Evolutionary conservation across 2,797 vertebrate species (phyloP).

Genomic region (Alca torda): DNA sequence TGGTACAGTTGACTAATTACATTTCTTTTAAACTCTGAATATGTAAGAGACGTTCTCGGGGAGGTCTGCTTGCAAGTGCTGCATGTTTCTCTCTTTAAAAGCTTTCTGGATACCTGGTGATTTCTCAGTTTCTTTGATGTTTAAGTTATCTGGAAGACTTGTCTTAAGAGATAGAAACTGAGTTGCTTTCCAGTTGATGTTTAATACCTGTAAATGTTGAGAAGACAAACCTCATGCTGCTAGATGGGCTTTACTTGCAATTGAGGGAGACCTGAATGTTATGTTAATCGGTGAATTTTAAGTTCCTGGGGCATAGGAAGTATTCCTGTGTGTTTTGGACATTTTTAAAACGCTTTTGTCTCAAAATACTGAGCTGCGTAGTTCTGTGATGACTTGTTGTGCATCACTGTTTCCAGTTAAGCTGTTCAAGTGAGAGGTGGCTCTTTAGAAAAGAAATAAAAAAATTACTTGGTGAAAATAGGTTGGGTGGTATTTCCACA

Average conservation of each 20-base stretch:
- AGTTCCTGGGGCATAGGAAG: neutral
- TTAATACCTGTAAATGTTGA: neutral
- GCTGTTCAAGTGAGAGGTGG: neutral
- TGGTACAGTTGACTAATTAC: neutral
- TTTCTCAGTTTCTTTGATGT: neutral
- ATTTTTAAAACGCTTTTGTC: neutral
- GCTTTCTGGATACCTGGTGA: neutral
- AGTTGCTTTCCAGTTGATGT: neutral
- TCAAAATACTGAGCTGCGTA: neutral
- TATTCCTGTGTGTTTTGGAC: neutral
- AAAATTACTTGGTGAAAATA: neutral
- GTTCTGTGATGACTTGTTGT: neutral
- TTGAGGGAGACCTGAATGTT: neutral
- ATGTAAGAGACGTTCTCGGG: accelerated
- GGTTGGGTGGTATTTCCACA: accelerated
- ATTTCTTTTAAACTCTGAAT: neutral
- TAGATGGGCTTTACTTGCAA: neutral
- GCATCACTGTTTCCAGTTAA: neutral
- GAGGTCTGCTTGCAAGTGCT: neutral
- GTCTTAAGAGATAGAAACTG: neutral
- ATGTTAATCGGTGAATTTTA: neutral
- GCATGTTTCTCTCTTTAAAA: neutral
- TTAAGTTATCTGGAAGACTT: neutral
- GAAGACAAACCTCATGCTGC: neutral
- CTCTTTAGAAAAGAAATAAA: neutral